Evolutionary conservation across 2,797 vertebrate species (phyloP), one percentile per base, ranked within the genome.

Genomic region (Pseudochromis fuscus): DNA sequence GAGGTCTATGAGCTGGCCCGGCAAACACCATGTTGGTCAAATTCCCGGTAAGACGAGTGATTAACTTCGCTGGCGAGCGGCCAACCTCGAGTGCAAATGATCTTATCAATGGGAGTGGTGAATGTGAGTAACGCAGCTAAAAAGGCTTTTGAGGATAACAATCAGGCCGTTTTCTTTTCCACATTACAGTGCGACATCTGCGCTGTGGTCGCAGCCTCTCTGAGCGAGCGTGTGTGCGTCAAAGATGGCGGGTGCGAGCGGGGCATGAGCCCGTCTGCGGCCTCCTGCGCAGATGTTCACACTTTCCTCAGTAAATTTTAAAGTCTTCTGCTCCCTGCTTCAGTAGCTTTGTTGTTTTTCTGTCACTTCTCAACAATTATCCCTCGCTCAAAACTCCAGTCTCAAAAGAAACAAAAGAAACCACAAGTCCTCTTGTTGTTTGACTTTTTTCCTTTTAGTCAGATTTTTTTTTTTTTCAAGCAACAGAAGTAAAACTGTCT

Each of bases 401-500:
- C 56, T 60, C 19, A n/a, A n/a, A n/a, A 46, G 24, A 52, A 79
- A 80, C 38, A 84, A 82, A 88, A 81, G 58, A 85, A 81, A 77
- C 72, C 75, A 82, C 74, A 69, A 69, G 23, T 44, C 35, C 1
- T 75, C 77, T 68, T 79, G 50, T 70, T 82, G 70, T 87, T 88
- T 78, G 44, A 77, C 30, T 66, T 76, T 79, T 77, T 65, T 65
- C 10, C 46, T 80, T 83, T 79, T 81, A 80, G 76, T 82, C 70
- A 59, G 24, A 60, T 67, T 68, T 80, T 76, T 72, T 64, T 81
- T 68, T 81, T 69, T 9, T 23, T 83, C 81, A 89, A 91, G 83
- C 87, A 89, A 90, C 63, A 93, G 58, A 87, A 87, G 71, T 84
- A 81, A 82, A 90, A 88, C 80, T 66, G 38, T 88, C 81, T 89